Conservation (phyloP, 2,888 invertebrate species). For the Drosophila stalkeri region DNA sequence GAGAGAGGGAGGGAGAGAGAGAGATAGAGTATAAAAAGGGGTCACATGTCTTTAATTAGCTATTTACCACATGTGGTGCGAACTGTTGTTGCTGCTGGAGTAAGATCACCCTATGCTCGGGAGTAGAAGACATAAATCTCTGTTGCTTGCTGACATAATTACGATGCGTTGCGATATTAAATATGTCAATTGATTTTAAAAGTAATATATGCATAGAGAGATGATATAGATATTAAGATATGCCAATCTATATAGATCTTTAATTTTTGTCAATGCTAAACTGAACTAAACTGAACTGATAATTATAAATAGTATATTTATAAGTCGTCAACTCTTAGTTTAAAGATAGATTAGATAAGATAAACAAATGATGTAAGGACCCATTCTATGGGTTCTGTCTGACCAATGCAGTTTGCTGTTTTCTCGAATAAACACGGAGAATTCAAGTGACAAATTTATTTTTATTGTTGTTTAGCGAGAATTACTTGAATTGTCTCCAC, state of each 20-base stretch:
- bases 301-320: background rate
- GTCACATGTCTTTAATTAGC: constrained; percentile 64
- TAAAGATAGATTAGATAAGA: constrained; percentile 1
- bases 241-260: no score
- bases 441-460: background rate
- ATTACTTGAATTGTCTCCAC: constrained; percentile 57
- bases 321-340: background rate
- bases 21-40: background rate
- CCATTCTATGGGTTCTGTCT: background rate
- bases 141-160: constrained; percentile 60
- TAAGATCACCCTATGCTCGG: constrained; percentile 42
- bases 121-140: constrained; percentile 16
- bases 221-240: no score
- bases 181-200: constrained; percentile 54
- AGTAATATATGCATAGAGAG: no score
- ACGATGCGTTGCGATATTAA: constrained; percentile 57
- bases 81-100: constrained; percentile 8
- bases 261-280: background rate
- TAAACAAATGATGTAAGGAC: constrained; percentile 1
- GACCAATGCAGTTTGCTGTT: constrained; percentile 28
- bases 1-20: no score
- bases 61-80: constrained; percentile 64
- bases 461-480: constrained; percentile 43
- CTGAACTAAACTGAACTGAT: background rate
- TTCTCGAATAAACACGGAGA: constrained; percentile 12